Percentiles rank a stretch among this genome's conserved stretches.
These are phyloP conservation scores for Drosophila trapezifrons DNA, from an alignment of 1,140 invertebrate species.

Conservation along the genomic window DNA sequence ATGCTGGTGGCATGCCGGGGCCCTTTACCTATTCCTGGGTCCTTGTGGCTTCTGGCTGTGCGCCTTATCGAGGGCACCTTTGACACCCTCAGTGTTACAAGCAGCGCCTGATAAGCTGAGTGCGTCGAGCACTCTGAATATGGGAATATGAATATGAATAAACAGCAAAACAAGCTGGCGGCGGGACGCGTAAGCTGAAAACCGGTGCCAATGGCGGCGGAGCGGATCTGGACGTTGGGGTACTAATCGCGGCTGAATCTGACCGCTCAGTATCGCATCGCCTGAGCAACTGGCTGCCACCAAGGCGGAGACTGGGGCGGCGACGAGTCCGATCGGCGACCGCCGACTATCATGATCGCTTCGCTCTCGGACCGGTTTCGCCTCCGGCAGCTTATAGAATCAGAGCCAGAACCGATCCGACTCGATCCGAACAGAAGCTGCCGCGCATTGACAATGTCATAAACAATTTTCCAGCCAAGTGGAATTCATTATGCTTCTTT, in stretches of 20 bases:
- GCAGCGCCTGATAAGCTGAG: slow-evolving; percentile 4
- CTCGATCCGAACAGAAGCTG: slow-evolving; percentile 8
- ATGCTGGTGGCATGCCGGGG: too few species aligned
- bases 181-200: background rate
- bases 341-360: background rate
- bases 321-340: background rate
- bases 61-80: background rate
- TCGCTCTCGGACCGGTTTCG: slow-evolving; percentile 15
- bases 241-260: slow-evolving; percentile 14
- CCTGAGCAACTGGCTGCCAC: slow-evolving; percentile 21
- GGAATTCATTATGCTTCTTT: slow-evolving; percentile 5
- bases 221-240: background rate
- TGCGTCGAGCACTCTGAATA: background rate
- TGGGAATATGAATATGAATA: background rate
- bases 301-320: background rate
- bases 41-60: too few species aligned
- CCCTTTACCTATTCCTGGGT: background rate
- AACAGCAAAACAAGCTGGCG: background rate
- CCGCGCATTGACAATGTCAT: background rate
- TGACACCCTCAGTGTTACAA: background rate
- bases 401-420: slow-evolving; percentile 1
- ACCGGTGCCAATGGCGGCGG: slow-evolving; percentile 18
- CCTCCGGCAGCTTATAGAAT: slow-evolving; percentile 4
- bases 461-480: background rate
- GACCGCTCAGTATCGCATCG: slow-evolving; percentile 39